Evolutionary conservation across 1,140 invertebrate species (phyloP), one percentile per base, ranked within the genome.

Genomic region (Doryteuthis pealeii): DNA sequence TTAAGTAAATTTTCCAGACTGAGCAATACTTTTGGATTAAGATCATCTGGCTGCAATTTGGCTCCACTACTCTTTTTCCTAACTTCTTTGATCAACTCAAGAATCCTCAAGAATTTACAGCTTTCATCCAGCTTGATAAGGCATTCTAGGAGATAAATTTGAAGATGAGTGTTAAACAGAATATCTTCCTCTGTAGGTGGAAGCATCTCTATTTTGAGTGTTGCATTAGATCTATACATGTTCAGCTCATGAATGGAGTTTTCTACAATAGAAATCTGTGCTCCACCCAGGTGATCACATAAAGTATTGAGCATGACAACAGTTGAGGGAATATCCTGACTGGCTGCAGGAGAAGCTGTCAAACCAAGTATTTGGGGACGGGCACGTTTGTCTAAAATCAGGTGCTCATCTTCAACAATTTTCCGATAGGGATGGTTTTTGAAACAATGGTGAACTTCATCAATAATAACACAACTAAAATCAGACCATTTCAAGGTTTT

Each of bases 381-480:
- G 15, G 28, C 58, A 31, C 68, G 49, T 26, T 35, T n/a, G 4
- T 69, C 10, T 22, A 75, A 40, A 31, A 26, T 45, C 18, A 33
- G 70, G 68, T 84, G 82, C 58, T 79, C 75, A 1, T 69, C 75
- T 2, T 73, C 31, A 14, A 84, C 69, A 4, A 85, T 73, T 3
- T 43, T 73, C 68, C 80, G 82, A 70, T 79, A 86, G 10, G 84
- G 83, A 71, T 86, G 85, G 26, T 71, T 77, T 43, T 85, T 85
- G 18, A 73, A 74, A 71, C 84, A 86, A 69, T 86, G 85, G 62
- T 86, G 85, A 5, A 78, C 85, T 74, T 86, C 85, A 76, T 86
- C 85, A 77, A 86, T 79, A 0, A 85, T 80, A 68, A 85, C 79
- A 40, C 85, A 75, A 45, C 77, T 78, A 45, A 82, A 81, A 74